Evolutionary conservation across 2,888 invertebrate genomes (phyloP).

Genomic region (Cepaea hortensis): DNA sequence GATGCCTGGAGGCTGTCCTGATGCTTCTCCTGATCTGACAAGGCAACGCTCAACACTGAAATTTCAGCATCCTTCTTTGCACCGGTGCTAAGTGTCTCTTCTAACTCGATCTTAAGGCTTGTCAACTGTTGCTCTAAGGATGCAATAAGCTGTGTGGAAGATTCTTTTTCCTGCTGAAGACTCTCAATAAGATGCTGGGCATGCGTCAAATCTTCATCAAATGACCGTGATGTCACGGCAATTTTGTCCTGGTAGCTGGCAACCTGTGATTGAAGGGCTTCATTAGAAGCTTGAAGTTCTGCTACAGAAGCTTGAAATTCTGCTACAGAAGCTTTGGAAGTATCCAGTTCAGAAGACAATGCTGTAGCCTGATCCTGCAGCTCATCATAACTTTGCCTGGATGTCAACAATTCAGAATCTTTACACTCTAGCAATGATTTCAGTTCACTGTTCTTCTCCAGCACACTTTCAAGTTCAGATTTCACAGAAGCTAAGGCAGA

Average conservation of each 20-base stretch:
- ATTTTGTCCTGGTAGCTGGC: conserved; percentile 19
- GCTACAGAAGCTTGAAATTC: conserved; percentile 20
- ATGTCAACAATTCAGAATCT: conserved; percentile 38
- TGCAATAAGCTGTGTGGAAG: conserved; percentile 43
- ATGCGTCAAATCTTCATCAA: conserved; percentile 41
- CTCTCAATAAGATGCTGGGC: conserved; percentile 23
- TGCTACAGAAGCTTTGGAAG: not conserved
- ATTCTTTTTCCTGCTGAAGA: conserved; percentile 43
- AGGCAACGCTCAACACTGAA: conserved; percentile 35
- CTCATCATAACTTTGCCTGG: conserved; percentile 38
- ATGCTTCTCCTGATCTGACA: conserved; percentile 43
- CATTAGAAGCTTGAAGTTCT: conserved; percentile 32
- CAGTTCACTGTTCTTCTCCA: conserved; percentile 32
- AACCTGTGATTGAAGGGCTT: conserved; percentile 24
- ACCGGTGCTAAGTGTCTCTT: conserved; percentile 7
- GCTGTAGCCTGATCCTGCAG: conserved; percentile 33
- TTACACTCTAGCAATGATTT: conserved; percentile 33
- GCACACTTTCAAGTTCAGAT: conserved; percentile 13
- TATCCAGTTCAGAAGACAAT: conserved; percentile 26
- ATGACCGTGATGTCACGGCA: conserved; percentile 14
- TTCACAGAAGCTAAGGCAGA: conserved; percentile 9
- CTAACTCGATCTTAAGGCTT: conserved; percentile 41
- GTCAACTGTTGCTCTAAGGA: conserved; percentile 47
- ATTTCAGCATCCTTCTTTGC: conserved; percentile 34
- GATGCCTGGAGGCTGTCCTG: conserved; percentile 44